Evolutionary conservation across 2,797 vertebrate genomes (phyloP).

Genomic region (Pterois miles): DNA sequence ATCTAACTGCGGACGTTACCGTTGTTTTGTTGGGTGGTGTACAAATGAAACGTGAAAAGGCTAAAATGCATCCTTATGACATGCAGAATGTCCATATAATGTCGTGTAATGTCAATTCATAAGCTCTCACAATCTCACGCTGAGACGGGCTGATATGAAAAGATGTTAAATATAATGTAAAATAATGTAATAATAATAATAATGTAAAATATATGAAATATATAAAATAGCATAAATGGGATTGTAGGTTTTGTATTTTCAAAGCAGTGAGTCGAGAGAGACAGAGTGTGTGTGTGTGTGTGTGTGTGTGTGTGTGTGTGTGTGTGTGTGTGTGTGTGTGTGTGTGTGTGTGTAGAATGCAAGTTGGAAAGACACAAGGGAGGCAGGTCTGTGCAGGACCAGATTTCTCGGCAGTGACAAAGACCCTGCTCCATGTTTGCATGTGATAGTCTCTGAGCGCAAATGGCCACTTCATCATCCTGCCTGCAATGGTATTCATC

Average conservation of each 20-base stretch:
- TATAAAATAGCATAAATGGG: conserved; percentile 14
- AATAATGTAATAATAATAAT: no score
- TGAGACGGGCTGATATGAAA: no score
- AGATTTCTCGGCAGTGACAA: conserved; percentile 79
- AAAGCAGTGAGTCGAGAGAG: neutral
- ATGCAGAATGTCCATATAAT: no score
- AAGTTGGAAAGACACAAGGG: conserved; percentile 38
- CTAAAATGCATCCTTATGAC: no score
- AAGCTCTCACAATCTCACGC: no score
- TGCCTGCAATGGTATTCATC: conserved; percentile 93
- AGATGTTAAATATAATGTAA: no score
- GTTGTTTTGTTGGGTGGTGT: no score
- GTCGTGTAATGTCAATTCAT: no score
- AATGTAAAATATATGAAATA: no score
- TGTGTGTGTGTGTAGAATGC: conserved; percentile 8
- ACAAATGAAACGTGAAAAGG: no score
- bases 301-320: neutral
- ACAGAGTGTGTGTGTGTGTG: neutral
- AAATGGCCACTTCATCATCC: conserved; percentile 96
- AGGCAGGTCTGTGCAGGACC: conserved; percentile 54
- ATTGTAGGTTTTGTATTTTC: conserved; percentile 13
- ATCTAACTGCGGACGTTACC: accelerated
- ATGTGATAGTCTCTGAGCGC: conserved; percentile 88
- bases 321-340: neutral
- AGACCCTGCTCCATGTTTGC: conserved; percentile 86